phyloP scores from a whole-genome alignment of 2,888 invertebrate genomes.

The Torymus texanus region DNA sequence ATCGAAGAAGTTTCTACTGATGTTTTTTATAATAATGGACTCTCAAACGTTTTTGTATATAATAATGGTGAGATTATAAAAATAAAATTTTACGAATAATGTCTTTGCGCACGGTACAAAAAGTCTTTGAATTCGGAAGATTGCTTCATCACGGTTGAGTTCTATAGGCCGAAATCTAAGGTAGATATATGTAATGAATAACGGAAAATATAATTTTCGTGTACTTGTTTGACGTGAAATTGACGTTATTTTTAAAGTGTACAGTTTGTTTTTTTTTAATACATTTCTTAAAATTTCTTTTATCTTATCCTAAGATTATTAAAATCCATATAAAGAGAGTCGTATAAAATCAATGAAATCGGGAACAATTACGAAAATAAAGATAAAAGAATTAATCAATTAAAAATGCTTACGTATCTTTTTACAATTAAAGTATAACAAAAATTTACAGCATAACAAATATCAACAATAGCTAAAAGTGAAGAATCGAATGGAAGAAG shows the following conservation, averaged over 20 bases:
- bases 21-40: too few relatives aligned
- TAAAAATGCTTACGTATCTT: conserved; percentile 1
- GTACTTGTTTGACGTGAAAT: conserved; percentile 29
- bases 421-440: conserved; percentile 9
- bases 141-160: too few relatives aligned
- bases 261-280: conserved; percentile 34
- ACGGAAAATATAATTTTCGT: not conserved
- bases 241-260: conserved; percentile 41
- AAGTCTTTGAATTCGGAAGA: too few relatives aligned
- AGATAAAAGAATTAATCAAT: not conserved
- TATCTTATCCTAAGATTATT: conserved; percentile 37
- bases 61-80: too few relatives aligned
- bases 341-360: conserved; percentile 6
- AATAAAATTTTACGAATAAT: too few relatives aligned
- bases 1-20: not conserved
- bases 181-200: not conserved
- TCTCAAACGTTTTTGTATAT: too few relatives aligned
- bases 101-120: too few relatives aligned
- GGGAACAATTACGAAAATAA: not conserved
- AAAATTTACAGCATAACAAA: conserved; percentile 1
- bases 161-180: too few relatives aligned
- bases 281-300: conserved; percentile 16
- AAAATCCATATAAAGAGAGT: conserved; percentile 9
- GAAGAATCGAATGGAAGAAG: too few relatives aligned
- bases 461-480: not conserved